A percentile compares a stretch with the other conserved stretches of the same genome.
Conservation (phyloP, 2,113 vertebrate genomes). For the Tragulus kanchil region DNA sequence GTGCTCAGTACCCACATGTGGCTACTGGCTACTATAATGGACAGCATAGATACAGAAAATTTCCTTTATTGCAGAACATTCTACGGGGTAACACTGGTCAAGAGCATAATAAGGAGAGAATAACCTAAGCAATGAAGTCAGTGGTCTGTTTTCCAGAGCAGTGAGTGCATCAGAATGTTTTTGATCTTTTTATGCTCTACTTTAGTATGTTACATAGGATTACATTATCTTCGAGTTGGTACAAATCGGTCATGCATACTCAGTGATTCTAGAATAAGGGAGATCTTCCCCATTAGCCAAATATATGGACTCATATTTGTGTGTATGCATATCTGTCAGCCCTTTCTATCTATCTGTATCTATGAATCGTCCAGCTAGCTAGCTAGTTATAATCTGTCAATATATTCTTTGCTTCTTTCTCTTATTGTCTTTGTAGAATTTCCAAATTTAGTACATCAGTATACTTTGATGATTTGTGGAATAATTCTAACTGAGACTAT, state of each 20-base stretch:
- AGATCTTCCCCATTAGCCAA: not conserved
- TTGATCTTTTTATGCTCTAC: not conserved
- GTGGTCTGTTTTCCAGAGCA: not conserved
- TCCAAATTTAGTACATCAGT: not conserved
- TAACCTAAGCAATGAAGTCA: not conserved
- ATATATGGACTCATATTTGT: not conserved
- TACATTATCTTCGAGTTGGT: not conserved
- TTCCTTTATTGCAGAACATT: not conserved
- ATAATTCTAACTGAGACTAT: constrained; percentile 24
- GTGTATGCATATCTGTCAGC: not conserved
- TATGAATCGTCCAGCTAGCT: not conserved
- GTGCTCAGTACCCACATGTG: not conserved
- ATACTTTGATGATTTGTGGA: not conserved
- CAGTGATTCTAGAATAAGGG: not conserved
- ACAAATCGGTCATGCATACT: not conserved
- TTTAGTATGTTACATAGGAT: not conserved
- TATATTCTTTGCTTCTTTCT: not conserved
- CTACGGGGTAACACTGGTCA: not conserved
- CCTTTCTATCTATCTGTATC: not conserved
- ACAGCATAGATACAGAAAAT: not conserved
- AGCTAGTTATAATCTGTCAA: not conserved
- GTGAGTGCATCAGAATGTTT: not conserved
- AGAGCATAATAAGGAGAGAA: not conserved
- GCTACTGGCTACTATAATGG: not conserved
- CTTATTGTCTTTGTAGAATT: not conserved